Evolutionary conservation across 2,113 vertebrate genomes (phyloP).

Genomic region (Mastomys natalensis): DNA sequence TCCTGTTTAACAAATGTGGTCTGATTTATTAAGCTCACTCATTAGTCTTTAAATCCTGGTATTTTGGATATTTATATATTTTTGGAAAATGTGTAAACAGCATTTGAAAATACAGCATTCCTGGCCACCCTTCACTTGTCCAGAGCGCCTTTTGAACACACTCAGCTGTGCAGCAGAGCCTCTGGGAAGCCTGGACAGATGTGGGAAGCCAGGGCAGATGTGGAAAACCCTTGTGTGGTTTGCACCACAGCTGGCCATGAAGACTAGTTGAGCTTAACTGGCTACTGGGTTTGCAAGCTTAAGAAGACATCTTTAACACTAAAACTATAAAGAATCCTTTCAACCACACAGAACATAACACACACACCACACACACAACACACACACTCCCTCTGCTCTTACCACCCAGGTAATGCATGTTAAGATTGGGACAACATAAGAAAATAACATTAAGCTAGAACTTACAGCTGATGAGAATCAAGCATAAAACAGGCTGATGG

Average conservation of each 20-base stretch:
- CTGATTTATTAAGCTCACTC: slow-evolving; percentile 37
- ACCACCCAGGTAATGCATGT: background rate
- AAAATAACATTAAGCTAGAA: background rate
- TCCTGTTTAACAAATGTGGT: slow-evolving; percentile 58
- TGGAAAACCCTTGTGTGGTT: background rate
- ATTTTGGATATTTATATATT: slow-evolving; percentile 45
- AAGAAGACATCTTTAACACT: slow-evolving; percentile 20
- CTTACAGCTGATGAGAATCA: background rate
- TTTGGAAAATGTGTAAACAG: slow-evolving; percentile 36
- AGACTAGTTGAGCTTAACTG: background rate
- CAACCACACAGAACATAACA: slow-evolving; percentile 24
- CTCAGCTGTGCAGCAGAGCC: background rate
- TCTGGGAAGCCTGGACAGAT: background rate
- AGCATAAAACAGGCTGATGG: background rate
- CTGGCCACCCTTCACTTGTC: background rate
- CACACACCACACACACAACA: background rate
- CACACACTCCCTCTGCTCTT: background rate
- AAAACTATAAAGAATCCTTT: slow-evolving; percentile 29
- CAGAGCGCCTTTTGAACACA: background rate
- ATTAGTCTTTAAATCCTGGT: background rate
- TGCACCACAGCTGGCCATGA: background rate
- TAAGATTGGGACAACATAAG: slow-evolving; percentile 11
- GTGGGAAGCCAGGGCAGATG: background rate
- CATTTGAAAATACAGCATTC: background rate
- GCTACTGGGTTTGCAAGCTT: background rate